phyloP scores from a whole-genome alignment of 2,888 invertebrate species.

The Tanytarsus gracilentus region DNA sequence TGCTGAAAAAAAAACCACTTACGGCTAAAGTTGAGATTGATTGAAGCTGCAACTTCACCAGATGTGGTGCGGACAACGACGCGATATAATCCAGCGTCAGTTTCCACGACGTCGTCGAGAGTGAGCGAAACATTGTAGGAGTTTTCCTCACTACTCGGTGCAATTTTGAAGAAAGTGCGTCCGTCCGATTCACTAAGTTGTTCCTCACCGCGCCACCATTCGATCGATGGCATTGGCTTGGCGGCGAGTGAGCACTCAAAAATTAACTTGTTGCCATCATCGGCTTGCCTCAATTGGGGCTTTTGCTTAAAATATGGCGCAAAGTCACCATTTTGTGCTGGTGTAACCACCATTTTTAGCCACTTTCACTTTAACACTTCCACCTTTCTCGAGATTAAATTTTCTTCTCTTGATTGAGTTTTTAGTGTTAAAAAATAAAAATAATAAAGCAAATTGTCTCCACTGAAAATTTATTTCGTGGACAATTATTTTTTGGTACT shows the following conservation, averaged over 20 bases:
- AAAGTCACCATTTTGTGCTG: conserved; percentile 81
- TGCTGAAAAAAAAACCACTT: conserved; percentile 47
- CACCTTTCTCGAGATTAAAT: no score
- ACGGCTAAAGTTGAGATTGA: conserved; percentile 97
- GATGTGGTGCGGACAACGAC: conserved; percentile 94
- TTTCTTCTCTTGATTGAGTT: no score
- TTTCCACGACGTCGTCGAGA: conserved; percentile 91
- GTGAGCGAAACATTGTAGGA: conserved; percentile 87
- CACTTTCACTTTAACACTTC: neutral
- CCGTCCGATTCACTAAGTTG: conserved; percentile 66
- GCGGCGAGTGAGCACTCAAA: conserved; percentile 88
- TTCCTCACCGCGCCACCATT: conserved; percentile 85
- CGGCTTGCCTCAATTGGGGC: conserved; percentile 92
- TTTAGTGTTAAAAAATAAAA: no score
- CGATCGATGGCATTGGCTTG: conserved; percentile 80
- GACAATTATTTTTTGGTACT: neutral
- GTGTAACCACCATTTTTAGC: conserved; percentile 21
- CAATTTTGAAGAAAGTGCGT: conserved; percentile 81
- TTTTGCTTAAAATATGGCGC: conserved; percentile 98
- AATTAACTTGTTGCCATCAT: conserved; percentile 88
- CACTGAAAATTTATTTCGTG: no score
- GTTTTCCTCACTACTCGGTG: conserved; percentile 70
- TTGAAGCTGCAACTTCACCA: conserved; percentile 94
- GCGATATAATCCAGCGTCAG: conserved; percentile 92
- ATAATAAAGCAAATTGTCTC: no score